phyloP scores from a whole-genome alignment of 2,797 vertebrate species.

The Erethizon dorsatum region DNA sequence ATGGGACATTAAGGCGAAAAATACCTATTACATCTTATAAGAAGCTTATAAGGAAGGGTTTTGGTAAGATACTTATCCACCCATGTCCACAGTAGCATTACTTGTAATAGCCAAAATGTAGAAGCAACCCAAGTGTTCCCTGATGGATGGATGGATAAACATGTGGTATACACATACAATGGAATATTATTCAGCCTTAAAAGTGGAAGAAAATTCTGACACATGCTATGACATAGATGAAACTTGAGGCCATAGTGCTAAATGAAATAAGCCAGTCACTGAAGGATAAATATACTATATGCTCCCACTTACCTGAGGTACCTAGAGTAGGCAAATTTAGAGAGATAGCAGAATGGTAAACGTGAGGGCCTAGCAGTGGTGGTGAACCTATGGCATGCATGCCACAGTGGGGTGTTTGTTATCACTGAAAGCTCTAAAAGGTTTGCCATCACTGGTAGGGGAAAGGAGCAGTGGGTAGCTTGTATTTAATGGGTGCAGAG shows the following conservation, averaged over 20 bases:
- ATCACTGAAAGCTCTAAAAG: not conserved
- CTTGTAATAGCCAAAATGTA: not conserved
- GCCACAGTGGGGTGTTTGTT: not conserved
- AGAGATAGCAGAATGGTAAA: not conserved
- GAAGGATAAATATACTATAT: not conserved
- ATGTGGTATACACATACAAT: not conserved
- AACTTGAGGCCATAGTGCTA: not conserved
- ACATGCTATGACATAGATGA: not conserved
- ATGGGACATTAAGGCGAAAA: not conserved
- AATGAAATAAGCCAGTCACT: not conserved
- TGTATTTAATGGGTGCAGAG: not conserved
- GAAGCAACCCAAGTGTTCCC: not conserved
- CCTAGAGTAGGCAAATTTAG: not conserved
- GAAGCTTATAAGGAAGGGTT: not conserved
- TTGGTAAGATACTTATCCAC: not conserved
- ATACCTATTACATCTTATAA: not conserved
- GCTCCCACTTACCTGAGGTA: not conserved
- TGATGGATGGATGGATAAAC: not conserved
- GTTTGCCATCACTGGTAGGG: not conserved
- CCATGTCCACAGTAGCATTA: not conserved
- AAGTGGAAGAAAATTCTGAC: not conserved
- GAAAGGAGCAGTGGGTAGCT: not conserved
- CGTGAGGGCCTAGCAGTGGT: not conserved
- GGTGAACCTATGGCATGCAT: not conserved
- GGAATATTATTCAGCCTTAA: not conserved